A percentile compares a stretch with the other conserved stretches of the same genome.
Conservation (phyloP, 2,113 vertebrate genomes). For the Phalacrocorax aristotelis region DNA sequence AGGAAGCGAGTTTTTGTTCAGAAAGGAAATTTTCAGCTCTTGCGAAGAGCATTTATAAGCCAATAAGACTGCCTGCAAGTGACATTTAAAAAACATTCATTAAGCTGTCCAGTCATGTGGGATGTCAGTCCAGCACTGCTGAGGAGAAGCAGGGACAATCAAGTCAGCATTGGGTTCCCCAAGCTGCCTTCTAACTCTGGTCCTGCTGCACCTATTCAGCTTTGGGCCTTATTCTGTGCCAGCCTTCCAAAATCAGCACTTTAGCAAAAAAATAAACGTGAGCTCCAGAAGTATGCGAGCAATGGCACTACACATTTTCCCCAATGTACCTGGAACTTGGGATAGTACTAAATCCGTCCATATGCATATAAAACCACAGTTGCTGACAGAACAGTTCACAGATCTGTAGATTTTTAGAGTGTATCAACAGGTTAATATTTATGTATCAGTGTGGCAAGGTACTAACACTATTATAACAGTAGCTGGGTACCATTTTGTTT, state of each 20-base stretch:
- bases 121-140: neutral
- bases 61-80: neutral
- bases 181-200: rapidly evolving
- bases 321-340: rapidly evolving
- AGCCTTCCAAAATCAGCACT: neutral
- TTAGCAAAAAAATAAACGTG: neutral
- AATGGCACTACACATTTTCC: neutral
- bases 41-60: rapidly evolving
- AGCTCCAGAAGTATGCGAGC: neutral
- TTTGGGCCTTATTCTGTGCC: neutral
- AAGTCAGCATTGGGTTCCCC: neutral
- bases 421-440: conserved; percentile 67
- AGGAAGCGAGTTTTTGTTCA: neutral
- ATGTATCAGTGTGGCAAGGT: conserved; percentile 56
- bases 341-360: neutral
- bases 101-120: neutral
- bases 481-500: conserved; percentile 79
- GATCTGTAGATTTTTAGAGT: conserved; percentile 32
- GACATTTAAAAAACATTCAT: neutral
- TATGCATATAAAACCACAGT: neutral
- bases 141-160: neutral
- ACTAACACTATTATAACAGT: conserved; percentile 70
- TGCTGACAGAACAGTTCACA: conserved; percentile 3
- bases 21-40: neutral
- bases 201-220: rapidly evolving